These are phyloP conservation scores for Catocala sponsa DNA, from an alignment of 2,888 invertebrate genomes.

Conservation along the genomic window DNA sequence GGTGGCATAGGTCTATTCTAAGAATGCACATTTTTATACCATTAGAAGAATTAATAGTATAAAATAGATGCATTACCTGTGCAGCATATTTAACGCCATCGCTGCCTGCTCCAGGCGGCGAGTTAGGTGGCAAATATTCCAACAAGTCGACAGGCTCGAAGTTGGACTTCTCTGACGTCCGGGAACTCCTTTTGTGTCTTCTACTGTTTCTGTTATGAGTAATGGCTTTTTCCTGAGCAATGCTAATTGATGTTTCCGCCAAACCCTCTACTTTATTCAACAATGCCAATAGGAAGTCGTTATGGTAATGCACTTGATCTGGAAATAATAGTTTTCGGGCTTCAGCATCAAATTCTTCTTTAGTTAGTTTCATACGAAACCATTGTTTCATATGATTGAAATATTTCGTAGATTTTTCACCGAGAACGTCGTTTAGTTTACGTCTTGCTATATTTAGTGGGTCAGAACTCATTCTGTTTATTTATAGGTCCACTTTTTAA, in stretches of 20 bases:
- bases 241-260: slow-evolving; percentile 78
- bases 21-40: no score
- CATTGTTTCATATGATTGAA: slow-evolving; percentile 92
- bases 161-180: slow-evolving; percentile 87
- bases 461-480: slow-evolving; percentile 69
- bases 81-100: slow-evolving; percentile 84
- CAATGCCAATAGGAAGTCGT: slow-evolving; percentile 94
- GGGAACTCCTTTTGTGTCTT: slow-evolving; percentile 85
- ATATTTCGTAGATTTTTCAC: slow-evolving; percentile 91
- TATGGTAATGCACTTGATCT: slow-evolving; percentile 94
- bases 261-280: slow-evolving; percentile 91
- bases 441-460: slow-evolving; percentile 88
- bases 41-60: no score
- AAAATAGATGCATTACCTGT: slow-evolving; percentile 63
- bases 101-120: slow-evolving; percentile 84
- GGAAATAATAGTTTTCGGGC: slow-evolving; percentile 91
- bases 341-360: slow-evolving; percentile 94
- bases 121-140: slow-evolving; percentile 88
- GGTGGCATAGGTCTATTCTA: no score
- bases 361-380: slow-evolving; percentile 92
- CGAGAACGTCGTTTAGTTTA: slow-evolving; percentile 89
- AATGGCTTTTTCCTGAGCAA: slow-evolving; percentile 79
- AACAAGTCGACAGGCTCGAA: slow-evolving; percentile 89
- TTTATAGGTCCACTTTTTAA: no score
- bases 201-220: slow-evolving; percentile 79